A percentile compares a stretch with the other conserved stretches of the same genome.
Evolutionary conservation across 1,140 invertebrate species (phyloP).

Genomic region (Hyles euphorbiae): DNA sequence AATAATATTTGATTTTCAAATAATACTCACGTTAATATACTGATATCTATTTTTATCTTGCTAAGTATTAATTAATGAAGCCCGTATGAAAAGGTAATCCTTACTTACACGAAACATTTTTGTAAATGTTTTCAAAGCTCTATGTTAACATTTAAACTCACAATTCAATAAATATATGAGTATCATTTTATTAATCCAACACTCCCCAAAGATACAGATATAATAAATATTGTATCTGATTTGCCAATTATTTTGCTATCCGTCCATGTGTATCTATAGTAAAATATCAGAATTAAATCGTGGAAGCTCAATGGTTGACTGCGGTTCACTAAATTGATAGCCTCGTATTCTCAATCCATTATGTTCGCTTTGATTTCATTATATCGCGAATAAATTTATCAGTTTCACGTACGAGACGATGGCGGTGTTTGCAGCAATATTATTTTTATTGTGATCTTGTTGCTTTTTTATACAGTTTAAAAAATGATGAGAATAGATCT

Average conservation of each 20-base stretch:
- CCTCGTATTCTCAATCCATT: constrained; percentile 34
- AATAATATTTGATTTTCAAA: neutral
- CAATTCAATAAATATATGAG: neutral
- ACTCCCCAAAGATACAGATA: no score
- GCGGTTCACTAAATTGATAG: constrained; percentile 61
- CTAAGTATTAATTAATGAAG: no score
- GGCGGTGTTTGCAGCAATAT: no score
- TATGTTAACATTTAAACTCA: neutral
- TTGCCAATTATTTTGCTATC: constrained; percentile 27
- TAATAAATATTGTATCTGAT: no score
- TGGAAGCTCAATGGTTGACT: constrained; percentile 28
- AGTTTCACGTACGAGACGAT: no score
- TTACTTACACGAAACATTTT: neutral
- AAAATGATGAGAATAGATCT: no score
- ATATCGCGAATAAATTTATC: no score
- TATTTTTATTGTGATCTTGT: no score
- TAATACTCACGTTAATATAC: constrained; percentile 1
- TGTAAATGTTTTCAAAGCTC: neutral
- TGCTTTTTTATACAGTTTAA: no score
- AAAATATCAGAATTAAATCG: constrained; percentile 8
- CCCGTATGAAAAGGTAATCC: no score
- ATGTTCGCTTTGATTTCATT: constrained; percentile 13
- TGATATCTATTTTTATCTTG: no score
- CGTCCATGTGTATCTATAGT: constrained; percentile 31
- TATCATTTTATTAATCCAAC: neutral